Base-by-base conservation (phyloP, 2,113 vertebrate genomes). In the Mus pahari region DNA sequence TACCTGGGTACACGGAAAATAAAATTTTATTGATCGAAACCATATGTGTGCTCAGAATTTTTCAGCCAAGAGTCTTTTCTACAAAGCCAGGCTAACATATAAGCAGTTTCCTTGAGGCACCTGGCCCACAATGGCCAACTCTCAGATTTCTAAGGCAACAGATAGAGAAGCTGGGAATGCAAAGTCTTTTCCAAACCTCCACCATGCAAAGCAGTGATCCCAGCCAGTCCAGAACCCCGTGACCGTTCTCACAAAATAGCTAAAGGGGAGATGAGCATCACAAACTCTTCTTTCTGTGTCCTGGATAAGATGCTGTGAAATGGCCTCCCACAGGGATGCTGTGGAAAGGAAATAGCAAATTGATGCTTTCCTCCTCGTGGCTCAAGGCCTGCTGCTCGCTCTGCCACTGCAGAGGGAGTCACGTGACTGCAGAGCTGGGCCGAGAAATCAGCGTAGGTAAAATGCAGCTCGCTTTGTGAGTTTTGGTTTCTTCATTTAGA, bases 11-110 rank as follows among this genome's bases (percentile, higher is more conserved):
- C 86, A 83, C 79, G 39, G 92, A 95, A 95, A 96, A 33, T 96
- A 94, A 74, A 17, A 91, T 89, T 94, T 82, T 94, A 95, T 91
- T 97, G 96, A 98, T 98, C 95, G 74, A 92, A 97, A 86, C 96
- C 97, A 97, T 92, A 91, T 97, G 97, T 89, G 82, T 91, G 77
- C 62, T 86, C 86, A 87, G 73, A 91, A 95, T 83, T 97, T 95
- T 92, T 96, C 70, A 91, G 89, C 81, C 89, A 94, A 98, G 88
- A 92, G 86, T 92, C 95, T 97, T 93, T 94, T 96, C 71, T 95
- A 92, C 95, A 97, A 96, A 95, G 82, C 73, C 87, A 95, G 78
- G 68, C 73, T 97, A 96, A 97, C 96, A 94, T 96, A 86, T 74
- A 79, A 91, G 73, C 91, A 97, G 94, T 97, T 98, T 97, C 92